phyloP scores from a whole-genome alignment of 1,140 invertebrate species.

The Potamilus streckersoni region DNA sequence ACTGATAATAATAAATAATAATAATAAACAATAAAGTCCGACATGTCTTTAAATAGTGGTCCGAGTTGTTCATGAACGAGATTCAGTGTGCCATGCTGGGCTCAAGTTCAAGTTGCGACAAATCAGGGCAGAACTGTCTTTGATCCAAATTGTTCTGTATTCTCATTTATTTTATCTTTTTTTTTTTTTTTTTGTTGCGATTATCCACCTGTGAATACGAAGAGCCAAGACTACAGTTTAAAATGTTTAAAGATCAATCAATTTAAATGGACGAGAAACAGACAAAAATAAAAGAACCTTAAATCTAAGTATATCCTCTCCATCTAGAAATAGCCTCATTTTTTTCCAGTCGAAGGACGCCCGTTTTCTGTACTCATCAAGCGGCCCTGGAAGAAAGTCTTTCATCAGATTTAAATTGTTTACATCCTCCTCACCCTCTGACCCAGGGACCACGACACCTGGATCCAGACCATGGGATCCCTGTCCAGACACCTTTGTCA shows the following conservation, averaged over 20 bases:
- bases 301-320: constrained; percentile 77
- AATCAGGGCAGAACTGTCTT: neutral
- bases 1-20: too few species aligned
- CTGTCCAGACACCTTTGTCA: neutral
- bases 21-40: too few species aligned
- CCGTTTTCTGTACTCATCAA: constrained; percentile 78
- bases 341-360: constrained; percentile 85
- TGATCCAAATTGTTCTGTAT: neutral
- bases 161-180: neutral
- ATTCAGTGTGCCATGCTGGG: neutral
- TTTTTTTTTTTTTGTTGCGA: too few species aligned
- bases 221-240: neutral
- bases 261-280: neutral
- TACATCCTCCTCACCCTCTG: constrained; percentile 20
- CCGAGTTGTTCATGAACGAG: too few species aligned
- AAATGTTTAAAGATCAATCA: neutral
- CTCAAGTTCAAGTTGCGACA: neutral
- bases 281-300: constrained; percentile 80
- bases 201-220: neutral
- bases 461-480: constrained; percentile 8
- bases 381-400: constrained; percentile 72
- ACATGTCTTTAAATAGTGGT: too few species aligned
- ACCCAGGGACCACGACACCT: constrained; percentile 21
- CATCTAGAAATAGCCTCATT: constrained; percentile 80
- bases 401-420: constrained; percentile 39